Conservation (phyloP, 2,113 vertebrate species). For the Petroica traversi region DNA sequence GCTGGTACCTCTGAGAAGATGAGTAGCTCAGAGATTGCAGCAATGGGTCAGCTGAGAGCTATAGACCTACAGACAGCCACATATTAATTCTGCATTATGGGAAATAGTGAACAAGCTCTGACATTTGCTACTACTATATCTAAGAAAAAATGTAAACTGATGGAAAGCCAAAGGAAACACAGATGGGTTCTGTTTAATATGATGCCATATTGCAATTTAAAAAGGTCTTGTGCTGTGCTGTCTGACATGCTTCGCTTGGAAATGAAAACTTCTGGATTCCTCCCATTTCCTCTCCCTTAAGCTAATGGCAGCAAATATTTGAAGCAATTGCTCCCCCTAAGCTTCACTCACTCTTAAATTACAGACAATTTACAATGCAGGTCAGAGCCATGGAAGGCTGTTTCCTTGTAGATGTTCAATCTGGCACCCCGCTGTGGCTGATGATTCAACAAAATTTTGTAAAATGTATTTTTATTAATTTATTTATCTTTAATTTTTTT, state of each 20-base stretch:
- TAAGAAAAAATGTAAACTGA: not conserved
- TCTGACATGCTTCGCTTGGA: conserved; percentile 10
- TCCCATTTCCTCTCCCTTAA: not conserved
- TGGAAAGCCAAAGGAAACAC: conserved; percentile 31
- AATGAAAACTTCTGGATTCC: conserved; percentile 26
- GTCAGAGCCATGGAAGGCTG: not conserved
- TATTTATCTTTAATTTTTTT: not conserved
- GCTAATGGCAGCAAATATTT: conserved; percentile 7
- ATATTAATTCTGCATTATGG: not conserved
- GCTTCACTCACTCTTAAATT: not conserved
- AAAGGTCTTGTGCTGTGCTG: conserved; percentile 4
- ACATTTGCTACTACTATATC: not conserved
- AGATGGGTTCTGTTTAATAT: conserved; percentile 24
- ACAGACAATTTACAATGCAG: not conserved
- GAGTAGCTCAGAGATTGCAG: not conserved
- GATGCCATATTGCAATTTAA: not conserved
- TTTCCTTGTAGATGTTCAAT: not conserved
- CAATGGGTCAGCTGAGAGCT: not conserved
- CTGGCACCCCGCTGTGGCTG: not conserved
- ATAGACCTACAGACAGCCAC: not conserved
- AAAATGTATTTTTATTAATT: not conserved
- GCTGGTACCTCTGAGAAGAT: not conserved
- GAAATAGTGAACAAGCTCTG: not conserved
- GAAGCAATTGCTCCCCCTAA: not conserved
- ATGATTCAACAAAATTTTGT: not conserved